A percentile compares a stretch with the other conserved stretches of the same genome.
Conservation (phyloP, 2,113 vertebrate species). For the Chaenocephalus aceratus region DNA sequence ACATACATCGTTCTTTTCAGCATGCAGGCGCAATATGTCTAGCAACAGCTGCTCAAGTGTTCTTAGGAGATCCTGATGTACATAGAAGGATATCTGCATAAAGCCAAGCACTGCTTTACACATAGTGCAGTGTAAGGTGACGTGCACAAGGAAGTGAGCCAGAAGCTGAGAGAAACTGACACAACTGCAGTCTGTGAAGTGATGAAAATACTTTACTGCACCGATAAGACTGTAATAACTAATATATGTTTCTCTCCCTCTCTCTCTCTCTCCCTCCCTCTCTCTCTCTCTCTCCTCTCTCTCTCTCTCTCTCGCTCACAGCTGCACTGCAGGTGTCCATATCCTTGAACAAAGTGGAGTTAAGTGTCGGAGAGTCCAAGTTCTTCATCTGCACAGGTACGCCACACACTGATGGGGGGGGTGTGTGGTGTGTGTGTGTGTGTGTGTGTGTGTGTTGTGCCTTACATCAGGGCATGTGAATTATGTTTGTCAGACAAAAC, state of each 20-base stretch:
- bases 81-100: slow-evolving; percentile 7
- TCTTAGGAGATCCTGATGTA: neutral
- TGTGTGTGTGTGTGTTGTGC: no score
- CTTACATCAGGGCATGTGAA: no score
- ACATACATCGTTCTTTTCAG: slow-evolving; percentile 14
- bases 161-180: neutral
- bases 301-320: no score
- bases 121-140: neutral
- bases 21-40: neutral
- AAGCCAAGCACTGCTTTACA: neutral
- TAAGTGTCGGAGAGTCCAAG: no score
- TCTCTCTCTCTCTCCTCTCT: no score
- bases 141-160: slow-evolving; percentile 6
- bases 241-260: slow-evolving; percentile 26
- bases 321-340: no score
- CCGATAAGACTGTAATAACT: neutral
- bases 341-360: no score
- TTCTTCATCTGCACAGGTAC: no score
- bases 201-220: slow-evolving; percentile 8
- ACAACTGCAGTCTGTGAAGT: slow-evolving; percentile 16
- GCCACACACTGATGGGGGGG: no score
- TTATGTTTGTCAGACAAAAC: no score
- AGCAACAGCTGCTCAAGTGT: neutral
- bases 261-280: no score
- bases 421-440: no score